These are phyloP conservation scores for Agriotes lineatus DNA, from an alignment of 2,888 invertebrate genomes.

Conservation along the genomic window DNA sequence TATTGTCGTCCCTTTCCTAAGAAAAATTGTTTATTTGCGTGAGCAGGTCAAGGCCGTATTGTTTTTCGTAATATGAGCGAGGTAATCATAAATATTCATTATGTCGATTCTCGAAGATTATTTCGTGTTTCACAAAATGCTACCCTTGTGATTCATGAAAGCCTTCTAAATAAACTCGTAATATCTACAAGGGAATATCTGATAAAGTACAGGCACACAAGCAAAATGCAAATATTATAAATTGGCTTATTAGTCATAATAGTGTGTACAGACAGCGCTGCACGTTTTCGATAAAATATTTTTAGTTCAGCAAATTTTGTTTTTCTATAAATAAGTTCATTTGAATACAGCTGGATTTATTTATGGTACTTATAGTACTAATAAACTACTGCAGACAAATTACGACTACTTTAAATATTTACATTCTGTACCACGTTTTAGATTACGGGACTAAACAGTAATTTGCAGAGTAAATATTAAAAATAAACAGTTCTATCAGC, in stretches of 20 bases:
- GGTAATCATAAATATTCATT: constrained; percentile 27
- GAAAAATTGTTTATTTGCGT: constrained; percentile 29
- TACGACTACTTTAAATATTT: no score
- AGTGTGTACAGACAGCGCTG: not conserved
- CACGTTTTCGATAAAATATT: no score
- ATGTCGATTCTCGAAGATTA: constrained; percentile 18
- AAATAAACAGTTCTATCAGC: no score
- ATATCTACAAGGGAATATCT: constrained; percentile 22
- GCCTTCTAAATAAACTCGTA: constrained; percentile 15
- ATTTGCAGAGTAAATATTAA: no score
- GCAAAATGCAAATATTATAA: constrained; percentile 11
- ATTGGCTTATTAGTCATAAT: constrained; percentile 15
- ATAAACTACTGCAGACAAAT: no score
- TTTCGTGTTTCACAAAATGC: constrained; percentile 20
- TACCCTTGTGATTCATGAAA: constrained; percentile 17
- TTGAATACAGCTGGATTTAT: no score
- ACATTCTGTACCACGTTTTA: no score
- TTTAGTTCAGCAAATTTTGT: no score
- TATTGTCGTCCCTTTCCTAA: constrained; percentile 2
- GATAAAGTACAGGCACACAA: constrained; percentile 18
- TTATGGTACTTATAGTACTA: no score
- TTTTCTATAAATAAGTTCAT: no score
- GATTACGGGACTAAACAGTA: no score
- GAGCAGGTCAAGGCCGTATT: constrained; percentile 26
- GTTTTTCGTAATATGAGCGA: constrained; percentile 3